Conservation (phyloP, 2,888 invertebrate genomes). For the Acanthosepion pharaonis region DNA sequence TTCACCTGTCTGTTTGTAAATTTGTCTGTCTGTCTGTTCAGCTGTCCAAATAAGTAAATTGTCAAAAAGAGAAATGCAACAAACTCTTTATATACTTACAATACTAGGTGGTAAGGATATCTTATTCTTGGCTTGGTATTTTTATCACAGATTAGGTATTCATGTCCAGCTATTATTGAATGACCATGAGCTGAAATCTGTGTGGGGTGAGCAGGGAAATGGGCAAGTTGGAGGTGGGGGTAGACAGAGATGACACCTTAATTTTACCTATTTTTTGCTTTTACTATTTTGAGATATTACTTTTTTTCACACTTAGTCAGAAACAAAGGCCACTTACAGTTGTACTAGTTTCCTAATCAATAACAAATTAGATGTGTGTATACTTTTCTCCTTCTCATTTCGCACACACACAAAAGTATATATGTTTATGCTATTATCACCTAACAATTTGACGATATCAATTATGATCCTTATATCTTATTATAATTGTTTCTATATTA, state of each 20-base stretch:
- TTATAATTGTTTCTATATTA: no score
- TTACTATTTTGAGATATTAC: background rate
- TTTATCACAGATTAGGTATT: slow-evolving; percentile 20
- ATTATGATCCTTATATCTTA: no score
- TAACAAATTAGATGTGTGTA: background rate
- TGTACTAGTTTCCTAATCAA: background rate
- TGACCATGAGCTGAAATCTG: background rate
- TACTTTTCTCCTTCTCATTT: background rate
- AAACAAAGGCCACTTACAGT: background rate
- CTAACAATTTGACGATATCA: no score
- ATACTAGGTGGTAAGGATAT: background rate
- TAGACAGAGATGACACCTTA: background rate
- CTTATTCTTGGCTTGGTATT: background rate
- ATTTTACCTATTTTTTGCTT: background rate
- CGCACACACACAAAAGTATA: background rate
- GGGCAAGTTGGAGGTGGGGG: background rate
- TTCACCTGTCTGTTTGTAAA: background rate
- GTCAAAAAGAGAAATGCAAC: no score
- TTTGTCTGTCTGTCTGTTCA: background rate
- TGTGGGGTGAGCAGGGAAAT: background rate
- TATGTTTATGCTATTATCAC: background rate
- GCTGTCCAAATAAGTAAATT: background rate
- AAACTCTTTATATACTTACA: no score
- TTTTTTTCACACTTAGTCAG: background rate
- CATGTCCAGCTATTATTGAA: background rate